Evolutionary conservation across 2,888 invertebrate species (phyloP).

Genomic region (Pyrrhosoma nymphula): DNA sequence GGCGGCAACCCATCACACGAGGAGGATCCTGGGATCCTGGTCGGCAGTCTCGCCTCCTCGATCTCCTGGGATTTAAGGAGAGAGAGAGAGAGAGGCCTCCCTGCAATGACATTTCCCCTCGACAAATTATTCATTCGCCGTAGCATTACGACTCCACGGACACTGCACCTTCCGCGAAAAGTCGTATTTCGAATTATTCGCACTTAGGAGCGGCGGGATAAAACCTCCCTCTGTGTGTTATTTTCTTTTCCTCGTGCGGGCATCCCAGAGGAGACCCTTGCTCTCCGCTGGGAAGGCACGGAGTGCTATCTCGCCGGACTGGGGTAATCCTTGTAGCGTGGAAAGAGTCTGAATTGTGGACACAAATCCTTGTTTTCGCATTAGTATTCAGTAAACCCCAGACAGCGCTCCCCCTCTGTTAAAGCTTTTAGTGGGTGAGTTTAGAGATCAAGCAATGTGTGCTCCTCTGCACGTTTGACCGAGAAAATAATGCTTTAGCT

Average conservation of each 20-base stretch:
- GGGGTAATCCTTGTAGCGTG: background rate
- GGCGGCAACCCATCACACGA: background rate
- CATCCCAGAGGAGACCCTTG: background rate
- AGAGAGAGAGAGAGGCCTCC: background rate
- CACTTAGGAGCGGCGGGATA: background rate
- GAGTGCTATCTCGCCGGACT: background rate
- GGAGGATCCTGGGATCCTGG: background rate
- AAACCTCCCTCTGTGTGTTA: background rate
- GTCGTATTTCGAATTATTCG: constrained; percentile 22
- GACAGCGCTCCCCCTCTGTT: background rate
- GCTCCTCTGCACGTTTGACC: background rate
- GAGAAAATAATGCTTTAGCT: background rate
- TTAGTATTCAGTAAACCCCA: background rate
- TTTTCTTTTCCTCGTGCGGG: background rate
- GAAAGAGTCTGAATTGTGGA: background rate
- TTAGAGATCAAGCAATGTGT: background rate
- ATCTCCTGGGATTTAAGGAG: background rate
- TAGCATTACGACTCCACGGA: background rate
- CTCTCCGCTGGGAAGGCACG: background rate
- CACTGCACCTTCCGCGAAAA: background rate
- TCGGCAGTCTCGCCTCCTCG: background rate
- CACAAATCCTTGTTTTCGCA: background rate
- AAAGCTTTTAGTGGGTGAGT: background rate
- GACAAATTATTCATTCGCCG: background rate
- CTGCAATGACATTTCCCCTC: background rate